Evolutionary conservation across 30 jellyfish, hydroid and myxozoan genomes (phyloP).

Genomic region (Rhopilema esculentum): DNA sequence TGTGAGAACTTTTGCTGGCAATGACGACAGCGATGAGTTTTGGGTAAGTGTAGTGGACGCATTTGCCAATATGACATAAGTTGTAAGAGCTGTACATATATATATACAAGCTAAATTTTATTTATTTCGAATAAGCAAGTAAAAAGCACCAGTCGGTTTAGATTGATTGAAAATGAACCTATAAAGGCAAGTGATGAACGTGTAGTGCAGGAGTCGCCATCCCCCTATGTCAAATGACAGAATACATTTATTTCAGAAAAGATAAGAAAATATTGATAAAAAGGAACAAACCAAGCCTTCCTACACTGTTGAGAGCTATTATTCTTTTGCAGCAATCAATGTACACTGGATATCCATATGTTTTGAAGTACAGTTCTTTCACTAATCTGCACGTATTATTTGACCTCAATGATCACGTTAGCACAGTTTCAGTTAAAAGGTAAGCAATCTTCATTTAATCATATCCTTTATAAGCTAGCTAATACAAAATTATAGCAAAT

Average conservation of each 20-base stretch:
- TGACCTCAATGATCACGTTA: background rate
- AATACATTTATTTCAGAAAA: background rate
- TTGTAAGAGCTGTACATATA: too few relatives aligned
- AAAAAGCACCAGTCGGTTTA: too few relatives aligned
- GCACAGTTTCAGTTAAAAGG: background rate
- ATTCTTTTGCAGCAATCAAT: background rate
- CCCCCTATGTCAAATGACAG: too few relatives aligned
- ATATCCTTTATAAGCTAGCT: too few relatives aligned
- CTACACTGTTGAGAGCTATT: background rate
- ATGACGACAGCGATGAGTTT: background rate
- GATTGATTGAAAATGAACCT: too few relatives aligned
- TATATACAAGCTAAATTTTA: background rate
- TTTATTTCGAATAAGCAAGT: too few relatives aligned
- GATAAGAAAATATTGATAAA: background rate
- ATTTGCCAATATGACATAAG: background rate
- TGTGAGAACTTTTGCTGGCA: background rate
- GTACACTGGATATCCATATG: background rate
- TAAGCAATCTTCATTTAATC: too few relatives aligned
- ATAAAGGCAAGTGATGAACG: too few relatives aligned
- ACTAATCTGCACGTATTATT: background rate
- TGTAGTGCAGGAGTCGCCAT: too few relatives aligned
- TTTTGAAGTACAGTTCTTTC: background rate
- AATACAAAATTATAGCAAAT: too few relatives aligned
- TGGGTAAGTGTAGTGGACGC: background rate
- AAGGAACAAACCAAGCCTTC: too few relatives aligned